These are phyloP conservation scores for Poicephalus meyeri DNA, from an alignment of 2,113 vertebrate species.

Conservation along the genomic window DNA sequence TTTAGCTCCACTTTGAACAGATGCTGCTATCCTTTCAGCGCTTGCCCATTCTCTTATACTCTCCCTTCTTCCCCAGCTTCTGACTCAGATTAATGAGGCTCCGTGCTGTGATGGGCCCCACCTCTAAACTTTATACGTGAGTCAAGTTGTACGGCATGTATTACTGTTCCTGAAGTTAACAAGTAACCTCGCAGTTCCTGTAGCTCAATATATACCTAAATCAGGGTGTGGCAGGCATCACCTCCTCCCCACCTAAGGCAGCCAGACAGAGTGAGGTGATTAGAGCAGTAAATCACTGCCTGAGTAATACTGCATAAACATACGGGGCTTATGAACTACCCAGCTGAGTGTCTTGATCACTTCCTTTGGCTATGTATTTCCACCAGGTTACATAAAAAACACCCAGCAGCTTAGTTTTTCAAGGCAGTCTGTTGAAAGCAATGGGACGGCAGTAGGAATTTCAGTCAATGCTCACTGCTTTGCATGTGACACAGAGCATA, in stretches of 20 bases:
- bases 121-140: constrained; percentile 81
- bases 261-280: constrained; percentile 72
- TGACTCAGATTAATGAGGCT: constrained; percentile 75
- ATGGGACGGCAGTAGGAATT: background rate
- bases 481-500: background rate
- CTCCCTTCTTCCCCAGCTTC: constrained; percentile 56
- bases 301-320: constrained; percentile 82
- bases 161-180: constrained; percentile 55
- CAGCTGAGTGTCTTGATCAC: background rate
- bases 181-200: constrained; percentile 62
- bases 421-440: background rate
- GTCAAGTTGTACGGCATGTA: constrained; percentile 72
- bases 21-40: constrained; percentile 38
- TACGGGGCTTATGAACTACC: constrained; percentile 8
- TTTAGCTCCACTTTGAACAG: background rate
- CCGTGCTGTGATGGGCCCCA: constrained; percentile 70
- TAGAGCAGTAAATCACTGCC: constrained; percentile 74
- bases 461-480: background rate
- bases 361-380: constrained; percentile 66
- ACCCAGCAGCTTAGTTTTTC: background rate
- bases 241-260: constrained; percentile 69
- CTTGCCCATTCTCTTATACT: constrained; percentile 77
- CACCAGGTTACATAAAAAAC: background rate
- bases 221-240: constrained; percentile 69
- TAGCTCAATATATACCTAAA: constrained; percentile 39